Base-by-base conservation (phyloP, 2,888 invertebrate species). In the Cheilosia urbana region DNA sequence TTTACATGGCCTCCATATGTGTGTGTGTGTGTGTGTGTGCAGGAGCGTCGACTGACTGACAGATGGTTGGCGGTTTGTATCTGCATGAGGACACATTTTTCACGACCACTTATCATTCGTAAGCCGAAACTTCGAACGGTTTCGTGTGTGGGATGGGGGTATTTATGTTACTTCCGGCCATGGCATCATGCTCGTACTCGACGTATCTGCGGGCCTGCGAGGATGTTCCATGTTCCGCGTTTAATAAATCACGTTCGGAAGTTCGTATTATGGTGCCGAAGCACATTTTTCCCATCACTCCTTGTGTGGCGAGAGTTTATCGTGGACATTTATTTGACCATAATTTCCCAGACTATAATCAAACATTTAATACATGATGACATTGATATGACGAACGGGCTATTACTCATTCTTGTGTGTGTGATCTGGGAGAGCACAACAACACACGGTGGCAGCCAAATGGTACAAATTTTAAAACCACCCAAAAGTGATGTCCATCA, bases 1-100 rank as follows among this genome's bases (percentile, higher is more conserved):
- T 75, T 57, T 47, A 19, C 63, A 49, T 21, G 24, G 1, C 3
- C 34, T 40, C 30, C 51, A 30, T 37, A 30, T 30, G 30, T 9
- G 30, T 30, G 34, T 73, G 69, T 75, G n/a, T n/a, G 69, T 27
- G 27, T 27, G 27, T 27, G 30, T 73, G 65, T 75, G 60, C 69
- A 58, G 51, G 73, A 84, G 73, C 73, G 75, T 79, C 58, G 75
- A 55, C 73, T 84, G 53, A 66, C 79, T 77, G 85, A 85, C 85
- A 77, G 76, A 85, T 85, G 81, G 71, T 58, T 76, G 81, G 81
- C 68, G 85, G 85, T 85, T 85, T 80, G 80, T 80, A 76, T 80
- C 81, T 77, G 76, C 80, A 85, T 81, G 76, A 63, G 62, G 76
- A 85, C 76, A 81, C 71, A 68, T 81, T 85, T 80, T 77, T 72